A percentile compares a stretch with the other conserved stretches of the same genome.
phyloP scores from a whole-genome alignment of 2,797 vertebrate genomes.

The Orestias chungarensis region DNA sequence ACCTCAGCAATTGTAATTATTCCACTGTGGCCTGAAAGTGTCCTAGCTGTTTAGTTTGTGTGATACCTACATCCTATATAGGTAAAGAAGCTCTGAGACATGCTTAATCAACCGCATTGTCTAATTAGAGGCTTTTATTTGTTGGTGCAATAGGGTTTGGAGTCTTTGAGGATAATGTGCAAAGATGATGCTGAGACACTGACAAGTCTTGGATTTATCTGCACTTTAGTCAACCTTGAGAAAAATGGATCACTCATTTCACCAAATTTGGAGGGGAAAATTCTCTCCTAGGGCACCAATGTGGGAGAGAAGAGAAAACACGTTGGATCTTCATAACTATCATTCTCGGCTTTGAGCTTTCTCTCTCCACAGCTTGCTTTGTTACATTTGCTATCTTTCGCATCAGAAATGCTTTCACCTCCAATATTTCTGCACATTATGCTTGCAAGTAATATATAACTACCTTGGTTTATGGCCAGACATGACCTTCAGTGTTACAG shows the following conservation, averaged over 20 bases:
- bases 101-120: conserved; percentile 35
- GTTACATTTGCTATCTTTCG: conserved; percentile 22
- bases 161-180: conserved; percentile 24
- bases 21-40: neutral
- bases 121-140: conserved; percentile 43
- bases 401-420: conserved; percentile 28
- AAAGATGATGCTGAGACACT: conserved; percentile 3
- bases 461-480: conserved; percentile 8
- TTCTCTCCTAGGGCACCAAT: conserved; percentile 7
- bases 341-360: conserved; percentile 48
- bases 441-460: conserved; percentile 17
- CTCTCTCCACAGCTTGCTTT: conserved; percentile 24
- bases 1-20: neutral
- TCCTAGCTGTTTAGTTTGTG: neutral
- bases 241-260: conserved; percentile 29
- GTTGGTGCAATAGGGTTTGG: conserved; percentile 9
- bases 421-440: conserved; percentile 30
- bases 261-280: conserved; percentile 17
- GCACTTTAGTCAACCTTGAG: conserved; percentile 6
- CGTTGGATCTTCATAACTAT: conserved; percentile 36
- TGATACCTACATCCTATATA: neutral
- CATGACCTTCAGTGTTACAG: conserved; percentile 8
- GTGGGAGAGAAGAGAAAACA: conserved; percentile 16
- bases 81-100: conserved; percentile 17
- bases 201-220: conserved; percentile 5